Evolutionary conservation across 2,888 invertebrate genomes (phyloP).

Genomic region (Hirtodrosophila cameraria): DNA sequence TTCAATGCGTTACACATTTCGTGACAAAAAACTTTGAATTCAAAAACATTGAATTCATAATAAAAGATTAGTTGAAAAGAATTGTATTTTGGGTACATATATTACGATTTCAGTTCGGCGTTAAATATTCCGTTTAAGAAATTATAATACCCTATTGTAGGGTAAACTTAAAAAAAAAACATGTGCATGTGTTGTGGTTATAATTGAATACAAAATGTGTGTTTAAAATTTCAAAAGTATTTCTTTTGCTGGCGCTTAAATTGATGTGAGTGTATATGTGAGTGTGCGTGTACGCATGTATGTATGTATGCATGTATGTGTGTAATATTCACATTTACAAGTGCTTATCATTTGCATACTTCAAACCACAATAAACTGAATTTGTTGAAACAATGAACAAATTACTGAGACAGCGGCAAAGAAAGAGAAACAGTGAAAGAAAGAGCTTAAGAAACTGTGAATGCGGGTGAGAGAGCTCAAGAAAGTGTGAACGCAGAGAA

Average conservation of each 20-base stretch:
- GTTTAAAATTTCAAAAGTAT: conserved; percentile 1
- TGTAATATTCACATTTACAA: conserved; percentile 4
- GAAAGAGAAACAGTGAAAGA: background rate
- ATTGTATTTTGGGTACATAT: too few species aligned
- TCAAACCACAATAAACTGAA: conserved; percentile 7
- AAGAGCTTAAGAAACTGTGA: conserved; percentile 4
- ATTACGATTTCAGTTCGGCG: too few species aligned
- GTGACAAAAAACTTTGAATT: too few species aligned
- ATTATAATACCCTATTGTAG: background rate
- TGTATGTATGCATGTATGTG: background rate
- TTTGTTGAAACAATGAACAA: background rate
- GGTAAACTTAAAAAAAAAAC: background rate
- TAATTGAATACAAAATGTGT: conserved; percentile 4
- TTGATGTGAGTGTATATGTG: too few species aligned
- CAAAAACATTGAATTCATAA: too few species aligned
- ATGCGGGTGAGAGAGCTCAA: background rate
- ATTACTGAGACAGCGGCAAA: too few species aligned
- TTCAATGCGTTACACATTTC: too few species aligned
- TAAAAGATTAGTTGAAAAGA: too few species aligned
- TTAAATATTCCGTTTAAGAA: background rate
- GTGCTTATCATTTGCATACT: conserved; percentile 7
- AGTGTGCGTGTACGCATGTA: background rate
- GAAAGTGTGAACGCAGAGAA: background rate
- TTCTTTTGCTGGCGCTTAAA: background rate
- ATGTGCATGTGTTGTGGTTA: background rate